A percentile compares a stretch with the other conserved stretches of the same genome.
Conservation (phyloP, 1,140 invertebrate species). For the Diorhabda sublineata region DNA sequence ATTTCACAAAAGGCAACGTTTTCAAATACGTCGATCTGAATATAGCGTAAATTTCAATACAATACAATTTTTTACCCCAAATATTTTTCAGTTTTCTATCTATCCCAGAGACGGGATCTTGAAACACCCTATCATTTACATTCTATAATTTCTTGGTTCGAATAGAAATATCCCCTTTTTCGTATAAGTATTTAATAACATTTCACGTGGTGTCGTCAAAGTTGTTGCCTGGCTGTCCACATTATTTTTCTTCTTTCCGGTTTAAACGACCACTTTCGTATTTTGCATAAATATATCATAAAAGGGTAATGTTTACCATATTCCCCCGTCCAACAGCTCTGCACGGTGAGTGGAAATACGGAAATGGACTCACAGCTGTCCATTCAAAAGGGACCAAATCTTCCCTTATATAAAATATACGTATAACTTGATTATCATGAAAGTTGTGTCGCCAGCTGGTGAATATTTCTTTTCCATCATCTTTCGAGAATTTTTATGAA, state of each 20-base stretch:
- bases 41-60: no score
- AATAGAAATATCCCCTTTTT: no score
- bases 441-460: constrained; percentile 12
- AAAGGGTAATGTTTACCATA: constrained; percentile 15
- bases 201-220: neutral
- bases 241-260: constrained; percentile 12
- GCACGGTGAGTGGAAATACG: neutral
- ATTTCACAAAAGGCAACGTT: no score
- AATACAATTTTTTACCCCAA: no score
- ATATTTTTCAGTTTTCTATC: no score
- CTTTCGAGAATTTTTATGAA: constrained; percentile 6
- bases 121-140: no score
- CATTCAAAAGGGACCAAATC: constrained; percentile 3
- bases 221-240: constrained; percentile 10
- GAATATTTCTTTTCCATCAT: constrained; percentile 15
- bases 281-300: constrained; percentile 23
- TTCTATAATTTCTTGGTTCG: no score
- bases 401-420: constrained; percentile 3
- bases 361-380: constrained; percentile 9
- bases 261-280: constrained; percentile 9
- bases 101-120: no score
- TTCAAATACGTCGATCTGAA: no score
- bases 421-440: constrained; percentile 18
- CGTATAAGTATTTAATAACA: no score
- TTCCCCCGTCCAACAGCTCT: constrained; percentile 7